A percentile compares a stretch with the other conserved stretches of the same genome.
Evolutionary conservation across 1,140 invertebrate genomes (phyloP).

Genomic region (Calephelis nemesis): DNA sequence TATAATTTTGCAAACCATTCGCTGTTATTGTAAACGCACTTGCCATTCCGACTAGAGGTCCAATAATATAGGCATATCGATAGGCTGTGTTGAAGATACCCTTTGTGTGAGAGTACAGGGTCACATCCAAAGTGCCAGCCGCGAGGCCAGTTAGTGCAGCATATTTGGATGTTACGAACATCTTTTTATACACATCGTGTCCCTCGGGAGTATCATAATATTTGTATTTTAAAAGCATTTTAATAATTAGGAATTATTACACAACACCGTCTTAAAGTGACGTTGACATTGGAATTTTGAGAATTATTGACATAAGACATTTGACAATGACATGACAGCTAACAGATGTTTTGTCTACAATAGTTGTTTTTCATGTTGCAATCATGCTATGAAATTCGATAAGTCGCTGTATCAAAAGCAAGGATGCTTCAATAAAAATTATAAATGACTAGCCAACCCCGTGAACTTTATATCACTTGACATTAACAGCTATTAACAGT

Average conservation of each 20-base stretch:
- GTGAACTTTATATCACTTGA: too few relatives aligned
- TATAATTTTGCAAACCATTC: constrained; percentile 79
- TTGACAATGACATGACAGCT: neutral
- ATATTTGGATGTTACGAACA: constrained; percentile 81
- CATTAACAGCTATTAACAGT: too few relatives aligned
- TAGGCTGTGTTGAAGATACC: constrained; percentile 59
- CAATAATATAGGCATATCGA: constrained; percentile 73
- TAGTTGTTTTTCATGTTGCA: too few relatives aligned
- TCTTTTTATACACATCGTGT: constrained; percentile 82
- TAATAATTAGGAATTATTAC: constrained; percentile 47
- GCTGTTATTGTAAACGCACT: constrained; percentile 82
- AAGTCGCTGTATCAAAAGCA: too few relatives aligned
- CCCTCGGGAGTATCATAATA: constrained; percentile 88
- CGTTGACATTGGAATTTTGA: constrained; percentile 15
- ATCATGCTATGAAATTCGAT: too few relatives aligned
- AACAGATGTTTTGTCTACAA: neutral
- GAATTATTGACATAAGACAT: neutral
- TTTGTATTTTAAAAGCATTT: constrained; percentile 56
- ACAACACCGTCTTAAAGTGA: constrained; percentile 44
- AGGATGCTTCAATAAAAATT: too few relatives aligned
- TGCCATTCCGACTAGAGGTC: constrained; percentile 82
- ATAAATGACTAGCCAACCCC: too few relatives aligned
- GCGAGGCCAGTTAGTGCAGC: constrained; percentile 73
- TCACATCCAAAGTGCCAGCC: constrained; percentile 79
- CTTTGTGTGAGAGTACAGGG: constrained; percentile 80